phyloP scores from a whole-genome alignment of 1,140 invertebrate species.

The Cherax destructor region DNA sequence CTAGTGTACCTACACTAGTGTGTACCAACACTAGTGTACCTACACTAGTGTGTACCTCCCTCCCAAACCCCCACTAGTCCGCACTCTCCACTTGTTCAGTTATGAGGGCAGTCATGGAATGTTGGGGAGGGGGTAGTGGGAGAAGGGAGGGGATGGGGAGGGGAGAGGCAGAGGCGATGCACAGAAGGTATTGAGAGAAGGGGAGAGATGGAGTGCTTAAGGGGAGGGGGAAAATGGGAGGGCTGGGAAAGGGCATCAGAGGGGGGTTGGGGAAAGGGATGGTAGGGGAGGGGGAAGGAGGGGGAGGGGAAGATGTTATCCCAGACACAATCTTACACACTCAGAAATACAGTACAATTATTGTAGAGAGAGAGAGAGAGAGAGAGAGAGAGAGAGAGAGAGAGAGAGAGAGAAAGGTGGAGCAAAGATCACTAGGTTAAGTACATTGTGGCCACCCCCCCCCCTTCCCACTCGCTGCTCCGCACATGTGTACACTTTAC shows the following conservation, averaged over 20 bases:
- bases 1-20: too few species aligned
- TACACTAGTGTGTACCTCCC: too few species aligned
- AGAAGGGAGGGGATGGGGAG: neutral
- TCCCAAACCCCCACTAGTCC: neutral
- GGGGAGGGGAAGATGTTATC: neutral
- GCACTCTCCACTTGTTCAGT: neutral
- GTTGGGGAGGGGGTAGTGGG: neutral
- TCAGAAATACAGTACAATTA: too few species aligned
- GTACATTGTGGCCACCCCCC: too few species aligned
- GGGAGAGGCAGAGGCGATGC: neutral
- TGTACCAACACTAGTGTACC: too few species aligned
- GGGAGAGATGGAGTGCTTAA: neutral
- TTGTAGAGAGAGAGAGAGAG: conserved; percentile 8
- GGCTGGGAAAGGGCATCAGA: neutral
- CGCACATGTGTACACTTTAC: too few species aligned
- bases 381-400: neutral
- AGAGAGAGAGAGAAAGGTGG: neutral
- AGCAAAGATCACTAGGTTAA: neutral
- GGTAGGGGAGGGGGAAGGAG: neutral
- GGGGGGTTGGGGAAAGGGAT: neutral
- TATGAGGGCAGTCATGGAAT: neutral
- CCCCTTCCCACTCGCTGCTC: neutral
- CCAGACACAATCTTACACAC: too few species aligned
- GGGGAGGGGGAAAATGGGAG: too few species aligned
- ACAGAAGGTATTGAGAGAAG: neutral